These are phyloP conservation scores for Semnornis frantzii DNA, from an alignment of 2,113 vertebrate genomes.

Conservation along the genomic window DNA sequence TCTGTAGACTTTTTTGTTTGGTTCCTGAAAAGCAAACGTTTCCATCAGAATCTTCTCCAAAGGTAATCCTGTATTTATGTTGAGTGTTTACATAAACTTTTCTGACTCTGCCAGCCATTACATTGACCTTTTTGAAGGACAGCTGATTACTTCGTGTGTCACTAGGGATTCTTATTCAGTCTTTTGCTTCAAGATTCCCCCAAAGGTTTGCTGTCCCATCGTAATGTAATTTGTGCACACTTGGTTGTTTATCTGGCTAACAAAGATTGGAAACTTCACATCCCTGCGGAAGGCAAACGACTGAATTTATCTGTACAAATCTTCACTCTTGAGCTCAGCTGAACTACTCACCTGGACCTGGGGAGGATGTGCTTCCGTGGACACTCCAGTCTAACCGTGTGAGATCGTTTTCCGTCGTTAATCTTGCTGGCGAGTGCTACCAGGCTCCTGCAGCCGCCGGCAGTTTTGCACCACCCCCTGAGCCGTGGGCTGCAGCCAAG, in stretches of 20 bases:
- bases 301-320: background rate
- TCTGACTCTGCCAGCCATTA: constrained; percentile 56
- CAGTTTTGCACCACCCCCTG: background rate
- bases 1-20: constrained; percentile 47
- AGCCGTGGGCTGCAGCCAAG: background rate
- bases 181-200: constrained; percentile 19
- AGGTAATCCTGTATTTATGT: constrained; percentile 69
- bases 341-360: background rate
- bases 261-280: constrained; percentile 8
- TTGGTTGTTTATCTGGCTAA: constrained; percentile 42
- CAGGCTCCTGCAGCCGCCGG: rapidly evolving
- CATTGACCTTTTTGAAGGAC: constrained; percentile 62
- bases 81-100: constrained; percentile 69
- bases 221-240: background rate
- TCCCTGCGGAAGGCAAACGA: background rate
- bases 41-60: constrained; percentile 72
- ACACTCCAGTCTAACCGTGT: background rate
- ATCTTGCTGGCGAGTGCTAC: background rate
- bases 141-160: constrained; percentile 24
- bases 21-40: constrained; percentile 68
- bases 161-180: constrained; percentile 33
- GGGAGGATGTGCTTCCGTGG: background rate
- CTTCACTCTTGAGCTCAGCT: background rate
- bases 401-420: rapidly evolving
- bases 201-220: constrained; percentile 33